phyloP scores from a whole-genome alignment of 1,140 invertebrate species.

The Leptopilina boulardi region DNA sequence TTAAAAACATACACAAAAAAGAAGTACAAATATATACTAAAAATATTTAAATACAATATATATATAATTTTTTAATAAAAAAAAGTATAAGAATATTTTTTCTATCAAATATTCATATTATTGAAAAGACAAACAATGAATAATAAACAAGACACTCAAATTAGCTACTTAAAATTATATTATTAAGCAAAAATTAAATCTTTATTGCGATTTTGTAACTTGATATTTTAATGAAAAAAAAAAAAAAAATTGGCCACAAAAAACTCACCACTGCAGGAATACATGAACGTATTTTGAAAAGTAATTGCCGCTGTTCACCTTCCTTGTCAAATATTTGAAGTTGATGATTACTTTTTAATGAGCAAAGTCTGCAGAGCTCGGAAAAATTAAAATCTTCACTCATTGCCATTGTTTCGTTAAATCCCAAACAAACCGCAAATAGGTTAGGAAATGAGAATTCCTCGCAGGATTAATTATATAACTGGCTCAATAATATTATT shows the following conservation, averaged over 20 bases:
- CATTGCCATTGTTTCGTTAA: constrained; percentile 77
- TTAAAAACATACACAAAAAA: too few relatives aligned
- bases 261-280: constrained; percentile 81
- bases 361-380: constrained; percentile 82
- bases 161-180: too few relatives aligned
- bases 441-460: not conserved
- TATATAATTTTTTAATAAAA: too few relatives aligned
- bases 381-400: constrained; percentile 82
- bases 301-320: constrained; percentile 81
- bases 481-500: not conserved
- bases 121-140: too few relatives aligned
- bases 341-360: constrained; percentile 79
- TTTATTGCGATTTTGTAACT: too few relatives aligned
- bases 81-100: too few relatives aligned
- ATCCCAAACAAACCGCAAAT: constrained; percentile 42
- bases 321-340: constrained; percentile 84
- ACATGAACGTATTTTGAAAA: constrained; percentile 82
- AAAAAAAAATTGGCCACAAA: constrained; percentile 39
- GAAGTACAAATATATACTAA: too few relatives aligned
- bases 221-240: too few relatives aligned
- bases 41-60: too few relatives aligned
- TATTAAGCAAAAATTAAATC: too few relatives aligned
- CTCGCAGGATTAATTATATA: not conserved
- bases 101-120: too few relatives aligned
- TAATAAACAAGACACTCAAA: too few relatives aligned